Evolutionary conservation across 2,888 invertebrate species (phyloP).

Genomic region (Taphrorychus bicolor): DNA sequence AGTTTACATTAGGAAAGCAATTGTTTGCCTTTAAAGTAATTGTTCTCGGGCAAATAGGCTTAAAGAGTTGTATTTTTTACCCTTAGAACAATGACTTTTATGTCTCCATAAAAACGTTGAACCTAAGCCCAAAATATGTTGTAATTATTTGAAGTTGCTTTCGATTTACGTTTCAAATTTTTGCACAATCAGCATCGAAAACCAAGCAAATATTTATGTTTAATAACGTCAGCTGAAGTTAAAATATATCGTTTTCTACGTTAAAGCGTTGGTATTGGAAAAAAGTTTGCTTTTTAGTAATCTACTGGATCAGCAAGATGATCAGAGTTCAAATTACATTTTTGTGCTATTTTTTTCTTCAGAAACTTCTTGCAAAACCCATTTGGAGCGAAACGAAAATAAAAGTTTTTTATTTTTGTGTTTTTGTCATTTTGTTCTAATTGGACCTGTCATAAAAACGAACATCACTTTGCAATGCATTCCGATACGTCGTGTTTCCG

Average conservation of each 20-base stretch:
- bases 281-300: too few relatives aligned
- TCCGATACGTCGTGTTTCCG: constrained; percentile 26
- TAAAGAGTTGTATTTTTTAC: neutral
- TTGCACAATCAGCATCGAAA: neutral
- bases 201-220: neutral
- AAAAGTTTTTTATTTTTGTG: neutral
- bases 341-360: too few relatives aligned
- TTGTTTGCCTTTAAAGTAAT: neutral
- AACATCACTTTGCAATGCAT: constrained; percentile 16
- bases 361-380: too few relatives aligned
- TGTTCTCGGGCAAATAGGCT: neutral
- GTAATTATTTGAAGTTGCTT: neutral
- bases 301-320: too few relatives aligned
- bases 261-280: too few relatives aligned
- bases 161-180: neutral
- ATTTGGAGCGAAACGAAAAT: neutral
- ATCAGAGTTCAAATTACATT: too few relatives aligned
- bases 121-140: neutral
- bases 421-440: neutral
- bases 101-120: neutral
- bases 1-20: neutral
- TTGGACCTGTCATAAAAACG: constrained; percentile 21
- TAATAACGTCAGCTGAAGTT: neutral
- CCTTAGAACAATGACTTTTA: neutral
- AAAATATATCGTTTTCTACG: too few relatives aligned